Conservation (phyloP, 2,888 invertebrate genomes). For the Cryptosula pallasiana region DNA sequence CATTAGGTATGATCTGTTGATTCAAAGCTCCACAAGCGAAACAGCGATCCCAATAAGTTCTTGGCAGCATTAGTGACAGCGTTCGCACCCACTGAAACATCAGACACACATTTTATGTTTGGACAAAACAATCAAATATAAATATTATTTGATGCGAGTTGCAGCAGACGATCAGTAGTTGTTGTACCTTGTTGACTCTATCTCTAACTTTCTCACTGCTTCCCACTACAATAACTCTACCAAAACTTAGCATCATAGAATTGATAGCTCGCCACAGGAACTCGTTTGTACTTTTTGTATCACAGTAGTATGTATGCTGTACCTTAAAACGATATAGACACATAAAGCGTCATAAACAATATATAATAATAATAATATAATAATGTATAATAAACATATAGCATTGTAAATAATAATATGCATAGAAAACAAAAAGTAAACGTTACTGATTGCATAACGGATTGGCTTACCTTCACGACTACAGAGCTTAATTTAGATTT, state of each 20-base stretch:
- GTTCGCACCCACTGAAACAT: background rate
- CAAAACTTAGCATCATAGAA: slow-evolving; percentile 14
- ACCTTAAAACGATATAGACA: background rate
- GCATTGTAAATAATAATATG: no score
- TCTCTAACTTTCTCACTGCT: background rate
- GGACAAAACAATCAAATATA: no score
- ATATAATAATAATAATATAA: background rate
- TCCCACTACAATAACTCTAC: slow-evolving; percentile 4
- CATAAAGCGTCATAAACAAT: background rate
- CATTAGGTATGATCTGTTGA: slow-evolving; percentile 18
- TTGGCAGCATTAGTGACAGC: background rate
- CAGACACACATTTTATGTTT: no score
- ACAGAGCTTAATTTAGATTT: background rate
- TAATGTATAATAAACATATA: no score
- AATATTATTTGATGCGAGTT: no score
- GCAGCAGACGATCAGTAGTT: no score
- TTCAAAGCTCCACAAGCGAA: background rate
- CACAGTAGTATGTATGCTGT: background rate
- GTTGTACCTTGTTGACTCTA: background rate
- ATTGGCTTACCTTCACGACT: no score
- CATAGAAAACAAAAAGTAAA: no score
- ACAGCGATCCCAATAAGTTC: background rate
- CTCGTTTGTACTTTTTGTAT: background rate
- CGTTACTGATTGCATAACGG: no score
- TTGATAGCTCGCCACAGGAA: background rate